Evolutionary conservation across 2,797 vertebrate species (phyloP).

Genomic region (Steatocranus sp.): DNA sequence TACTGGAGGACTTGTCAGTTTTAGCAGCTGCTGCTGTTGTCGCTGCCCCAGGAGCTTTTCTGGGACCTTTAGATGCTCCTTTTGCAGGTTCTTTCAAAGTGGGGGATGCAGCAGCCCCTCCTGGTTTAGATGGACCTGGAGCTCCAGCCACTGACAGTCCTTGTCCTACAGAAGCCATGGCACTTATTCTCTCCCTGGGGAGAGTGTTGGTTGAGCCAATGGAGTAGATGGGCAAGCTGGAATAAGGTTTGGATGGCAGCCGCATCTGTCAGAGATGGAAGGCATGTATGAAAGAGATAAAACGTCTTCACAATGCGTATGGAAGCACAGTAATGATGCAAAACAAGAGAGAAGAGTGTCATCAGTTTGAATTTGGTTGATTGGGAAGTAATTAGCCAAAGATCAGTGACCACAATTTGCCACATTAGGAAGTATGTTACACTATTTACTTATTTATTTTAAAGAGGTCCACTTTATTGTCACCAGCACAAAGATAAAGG

Average conservation of each 20-base stretch:
- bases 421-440: not conserved
- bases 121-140: conserved; percentile 2
- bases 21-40: conserved; percentile 45
- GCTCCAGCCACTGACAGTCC: conserved; percentile 44
- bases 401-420: not conserved
- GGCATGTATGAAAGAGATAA: not conserved
- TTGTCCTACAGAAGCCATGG: conserved; percentile 52
- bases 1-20: conserved; percentile 80
- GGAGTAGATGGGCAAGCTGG: conserved; percentile 93
- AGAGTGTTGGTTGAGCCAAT: conserved; percentile 88
- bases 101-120: not conserved
- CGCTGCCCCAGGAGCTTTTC: conserved; percentile 25
- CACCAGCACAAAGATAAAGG: not conserved
- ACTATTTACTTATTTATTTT: not conserved
- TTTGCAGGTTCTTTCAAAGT: not conserved
- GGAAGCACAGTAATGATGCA: not conserved
- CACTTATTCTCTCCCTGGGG: conserved; percentile 77
- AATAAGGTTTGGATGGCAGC: conserved; percentile 94
- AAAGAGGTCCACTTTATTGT: not conserved
- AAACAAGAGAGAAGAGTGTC: not conserved
- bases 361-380: not conserved
- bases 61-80: conserved; percentile 28
- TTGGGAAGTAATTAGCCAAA: not conserved
- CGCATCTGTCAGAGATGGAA: conserved; percentile 81
- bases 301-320: not conserved